Evolutionary conservation across 2,113 vertebrate species (phyloP).

Genomic region (Empidonax alnorum): DNA sequence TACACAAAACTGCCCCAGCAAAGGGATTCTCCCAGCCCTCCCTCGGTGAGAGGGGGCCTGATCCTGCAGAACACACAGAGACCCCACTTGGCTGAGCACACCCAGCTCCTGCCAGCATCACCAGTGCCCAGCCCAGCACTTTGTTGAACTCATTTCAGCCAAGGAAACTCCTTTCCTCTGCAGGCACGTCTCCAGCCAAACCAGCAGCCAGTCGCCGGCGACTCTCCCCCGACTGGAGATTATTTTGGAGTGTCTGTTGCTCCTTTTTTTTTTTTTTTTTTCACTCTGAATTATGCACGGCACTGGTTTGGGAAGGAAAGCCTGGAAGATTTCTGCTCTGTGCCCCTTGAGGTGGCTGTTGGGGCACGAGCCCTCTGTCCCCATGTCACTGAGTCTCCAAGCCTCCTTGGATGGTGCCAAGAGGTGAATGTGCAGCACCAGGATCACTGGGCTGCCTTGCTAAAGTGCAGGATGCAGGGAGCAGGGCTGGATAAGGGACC

Average conservation of each 20-base stretch:
- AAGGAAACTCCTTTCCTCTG: slow-evolving; percentile 58
- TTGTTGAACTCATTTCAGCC: neutral
- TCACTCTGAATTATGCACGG: neutral
- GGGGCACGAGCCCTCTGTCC: neutral
- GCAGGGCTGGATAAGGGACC: neutral
- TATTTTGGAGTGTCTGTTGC: slow-evolving; percentile 44
- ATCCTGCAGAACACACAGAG: neutral
- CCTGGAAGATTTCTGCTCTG: neutral
- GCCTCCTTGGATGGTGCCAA: rapidly evolving
- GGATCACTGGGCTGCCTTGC: neutral
- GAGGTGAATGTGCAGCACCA: rapidly evolving
- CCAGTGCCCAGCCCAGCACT: neutral
- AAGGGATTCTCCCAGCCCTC: neutral
- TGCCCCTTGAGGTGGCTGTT: neutral
- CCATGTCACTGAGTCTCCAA: neutral
- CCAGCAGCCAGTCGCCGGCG: slow-evolving; percentile 6
- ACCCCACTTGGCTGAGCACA: neutral
- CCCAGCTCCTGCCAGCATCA: neutral
- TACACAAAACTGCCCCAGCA: neutral
- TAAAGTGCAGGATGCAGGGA: neutral
- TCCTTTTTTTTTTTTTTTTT: neutral
- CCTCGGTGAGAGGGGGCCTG: neutral
- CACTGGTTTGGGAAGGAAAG: slow-evolving; percentile 16
- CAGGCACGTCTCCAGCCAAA: neutral
- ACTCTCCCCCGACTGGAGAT: neutral